phyloP scores from a whole-genome alignment of 2,113 vertebrate genomes.

The Heloderma charlesbogerti region DNA sequence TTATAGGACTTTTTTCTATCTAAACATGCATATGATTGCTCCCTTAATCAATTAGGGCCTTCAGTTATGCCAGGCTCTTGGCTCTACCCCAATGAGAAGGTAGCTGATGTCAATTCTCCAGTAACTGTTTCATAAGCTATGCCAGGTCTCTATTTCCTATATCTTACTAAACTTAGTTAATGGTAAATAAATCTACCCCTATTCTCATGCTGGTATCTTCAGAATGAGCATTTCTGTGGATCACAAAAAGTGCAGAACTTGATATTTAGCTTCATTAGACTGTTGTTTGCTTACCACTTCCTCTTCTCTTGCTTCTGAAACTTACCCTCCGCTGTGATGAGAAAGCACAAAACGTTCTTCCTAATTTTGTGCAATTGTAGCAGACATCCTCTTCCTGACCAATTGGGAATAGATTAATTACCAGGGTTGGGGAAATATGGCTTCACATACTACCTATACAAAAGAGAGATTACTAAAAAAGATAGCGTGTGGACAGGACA shows the following conservation, averaged over 20 bases:
- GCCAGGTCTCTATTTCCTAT: not conserved
- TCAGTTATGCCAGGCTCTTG: not conserved
- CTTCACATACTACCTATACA: not conserved
- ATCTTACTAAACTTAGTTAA: not conserved
- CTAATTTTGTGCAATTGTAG: not conserved
- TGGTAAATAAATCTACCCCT: not conserved
- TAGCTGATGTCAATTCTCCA: not conserved
- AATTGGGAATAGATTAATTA: not conserved
- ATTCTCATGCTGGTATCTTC: not conserved
- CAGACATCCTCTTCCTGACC: not conserved
- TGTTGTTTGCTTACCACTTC: not conserved
- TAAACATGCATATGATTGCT: too few species aligned
- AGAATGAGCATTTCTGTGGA: not conserved
- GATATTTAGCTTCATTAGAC: not conserved
- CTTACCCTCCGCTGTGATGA: not conserved
- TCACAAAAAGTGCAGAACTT: not conserved
- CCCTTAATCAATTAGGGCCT: not conserved
- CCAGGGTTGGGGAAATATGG: not conserved
- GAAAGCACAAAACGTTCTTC: not conserved
- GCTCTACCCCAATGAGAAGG: not conserved
- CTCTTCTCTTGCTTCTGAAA: not conserved
- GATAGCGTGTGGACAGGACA: too few species aligned
- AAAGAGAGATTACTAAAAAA: too few species aligned
- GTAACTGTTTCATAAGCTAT: not conserved
- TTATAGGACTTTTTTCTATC: too few species aligned